Evolutionary conservation across 2,888 invertebrate genomes (phyloP).

Genomic region (Deilephila porcellus): DNA sequence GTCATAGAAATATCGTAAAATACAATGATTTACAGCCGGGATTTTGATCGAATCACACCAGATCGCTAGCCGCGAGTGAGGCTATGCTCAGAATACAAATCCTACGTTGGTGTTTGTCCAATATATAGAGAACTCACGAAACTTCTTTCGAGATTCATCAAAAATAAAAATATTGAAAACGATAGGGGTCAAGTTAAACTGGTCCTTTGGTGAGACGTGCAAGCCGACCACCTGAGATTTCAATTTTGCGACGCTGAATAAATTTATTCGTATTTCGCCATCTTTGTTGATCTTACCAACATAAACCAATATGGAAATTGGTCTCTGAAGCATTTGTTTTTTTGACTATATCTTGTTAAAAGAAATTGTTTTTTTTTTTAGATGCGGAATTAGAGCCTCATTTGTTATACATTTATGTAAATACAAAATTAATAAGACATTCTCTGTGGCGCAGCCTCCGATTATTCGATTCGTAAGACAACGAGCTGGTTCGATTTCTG

Average conservation of each 20-base stretch:
- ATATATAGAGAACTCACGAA: conserved; percentile 47
- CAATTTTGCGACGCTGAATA: conserved; percentile 79
- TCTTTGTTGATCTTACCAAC: conserved; percentile 61
- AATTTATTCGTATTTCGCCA: conserved; percentile 74
- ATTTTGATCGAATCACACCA: conserved; percentile 67
- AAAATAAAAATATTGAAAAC: conserved; percentile 41
- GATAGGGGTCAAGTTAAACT: conserved; percentile 51
- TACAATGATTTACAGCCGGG: conserved; percentile 47
- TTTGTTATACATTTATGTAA: background rate
- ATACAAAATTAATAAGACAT: background rate
- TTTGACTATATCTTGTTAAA: background rate
- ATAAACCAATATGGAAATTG: conserved; percentile 54
- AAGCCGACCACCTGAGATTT: conserved; percentile 80
- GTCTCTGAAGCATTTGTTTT: conserved; percentile 34
- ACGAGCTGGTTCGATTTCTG: too few species aligned
- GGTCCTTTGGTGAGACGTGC: conserved; percentile 55
- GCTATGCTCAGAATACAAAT: conserved; percentile 72
- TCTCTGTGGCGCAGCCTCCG: too few species aligned
- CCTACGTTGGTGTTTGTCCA: conserved; percentile 62
- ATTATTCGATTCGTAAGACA: too few species aligned
- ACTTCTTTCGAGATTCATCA: conserved; percentile 1
- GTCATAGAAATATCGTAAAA: conserved; percentile 34
- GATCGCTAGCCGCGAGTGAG: conserved; percentile 60
- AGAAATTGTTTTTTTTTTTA: background rate
- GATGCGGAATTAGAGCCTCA: background rate